Evolutionary conservation across 1,140 invertebrate genomes (phyloP), one percentile per base, ranked within the genome.

Genomic region (Mycetomoellerius zeteki): DNA sequence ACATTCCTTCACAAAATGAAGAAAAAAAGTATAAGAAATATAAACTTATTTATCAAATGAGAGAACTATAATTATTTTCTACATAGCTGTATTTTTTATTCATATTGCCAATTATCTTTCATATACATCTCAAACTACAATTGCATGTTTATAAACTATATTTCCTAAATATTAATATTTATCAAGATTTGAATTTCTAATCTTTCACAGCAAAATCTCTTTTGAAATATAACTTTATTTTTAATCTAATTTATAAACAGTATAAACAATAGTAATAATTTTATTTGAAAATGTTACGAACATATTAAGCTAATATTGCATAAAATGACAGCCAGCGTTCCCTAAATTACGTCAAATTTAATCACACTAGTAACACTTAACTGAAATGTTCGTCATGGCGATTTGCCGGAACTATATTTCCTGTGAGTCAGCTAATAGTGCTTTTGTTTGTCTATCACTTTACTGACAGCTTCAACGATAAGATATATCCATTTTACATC

Each of bases 361-460:
- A 77, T 19, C 5, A 21, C 14, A 19, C 10, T 24, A 14, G 4
- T 27, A 77, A 50, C 19, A 78, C 50, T 30, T 54, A 60, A 16
- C 30, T 58, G n/a, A 82, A 82, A 82, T 47, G 37, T 72, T 82
- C n/a, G 33, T 21, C 50, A 21, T 14, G 16, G 1, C 1, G 21
- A 24, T 47, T 43, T 58, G 19, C 43, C 52, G 33, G 24, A 43
- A 19, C 54, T 58, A 43, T 82, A 21, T 58, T 43, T 5, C 7
- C 7, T 47, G 12, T 72, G 67, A 72, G n/a, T 80, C 77, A 80
- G 43, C 60, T 69, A 69, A 67, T 80, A 80, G 24, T 24, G 30
- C 19, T 16, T 58, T 43, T 82, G 67, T 82, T 72, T 82, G 37
- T 60, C 33, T 52, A 72, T 82, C 64, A 58, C 54, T 73, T 82